phyloP scores from a whole-genome alignment of 2,797 vertebrate genomes.

The Chaunax sp. region DNA sequence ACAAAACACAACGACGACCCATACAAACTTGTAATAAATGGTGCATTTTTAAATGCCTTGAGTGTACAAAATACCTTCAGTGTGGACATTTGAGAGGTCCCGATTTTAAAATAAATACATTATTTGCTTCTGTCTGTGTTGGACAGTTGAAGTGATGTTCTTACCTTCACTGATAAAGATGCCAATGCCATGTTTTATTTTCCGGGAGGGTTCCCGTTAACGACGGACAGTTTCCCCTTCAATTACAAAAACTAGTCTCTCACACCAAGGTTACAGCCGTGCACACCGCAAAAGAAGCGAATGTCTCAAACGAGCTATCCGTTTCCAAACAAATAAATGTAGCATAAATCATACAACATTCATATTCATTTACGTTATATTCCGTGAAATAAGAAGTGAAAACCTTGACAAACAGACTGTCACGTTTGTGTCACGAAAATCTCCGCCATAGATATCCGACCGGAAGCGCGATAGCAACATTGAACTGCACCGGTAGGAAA shows the following conservation, averaged over 20 bases:
- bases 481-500: constrained; percentile 29
- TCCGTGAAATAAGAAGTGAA: neutral
- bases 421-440: neutral
- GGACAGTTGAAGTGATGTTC: neutral
- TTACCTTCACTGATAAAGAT: constrained; percentile 67
- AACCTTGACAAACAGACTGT: neutral
- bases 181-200: constrained; percentile 68
- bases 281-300: neutral
- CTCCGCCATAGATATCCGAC: neutral
- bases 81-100: neutral
- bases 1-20: too few relatives aligned
- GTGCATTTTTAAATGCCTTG: too few relatives aligned
- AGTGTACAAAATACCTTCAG: neutral
- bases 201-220: rapidly evolving
- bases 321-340: rapidly evolving
- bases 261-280: constrained; percentile 69
- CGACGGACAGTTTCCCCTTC: neutral
- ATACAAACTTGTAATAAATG: too few relatives aligned
- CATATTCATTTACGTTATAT: neutral
- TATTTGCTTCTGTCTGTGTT: neutral
- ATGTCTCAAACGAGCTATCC: neutral
- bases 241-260: neutral
- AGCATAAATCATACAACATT: neutral
- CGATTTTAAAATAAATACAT: neutral
- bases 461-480: constrained; percentile 52